phyloP scores from a whole-genome alignment of 2,888 invertebrate species.

The Deroplatys truncata region DNA sequence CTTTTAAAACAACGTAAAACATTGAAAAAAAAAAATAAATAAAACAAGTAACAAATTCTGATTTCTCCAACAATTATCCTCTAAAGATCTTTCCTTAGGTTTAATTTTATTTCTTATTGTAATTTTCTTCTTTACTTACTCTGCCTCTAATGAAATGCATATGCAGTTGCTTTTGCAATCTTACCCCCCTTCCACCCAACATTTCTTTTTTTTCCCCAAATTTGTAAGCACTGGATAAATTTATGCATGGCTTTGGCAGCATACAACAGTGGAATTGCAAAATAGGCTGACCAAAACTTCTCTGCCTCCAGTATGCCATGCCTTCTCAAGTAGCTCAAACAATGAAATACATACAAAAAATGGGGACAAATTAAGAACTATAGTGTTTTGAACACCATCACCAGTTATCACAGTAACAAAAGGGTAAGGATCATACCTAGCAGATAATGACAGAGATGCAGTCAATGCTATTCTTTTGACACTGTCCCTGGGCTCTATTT shows the following conservation, averaged over 20 bases:
- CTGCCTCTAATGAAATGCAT: not conserved
- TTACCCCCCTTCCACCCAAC: not conserved
- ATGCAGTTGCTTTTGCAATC: not conserved
- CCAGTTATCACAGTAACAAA: not conserved
- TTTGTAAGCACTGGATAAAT: not conserved
- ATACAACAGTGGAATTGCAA: not conserved
- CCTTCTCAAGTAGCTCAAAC: not conserved
- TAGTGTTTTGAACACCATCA: not conserved
- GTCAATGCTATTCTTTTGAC: not conserved
- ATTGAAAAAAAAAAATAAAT: not conserved
- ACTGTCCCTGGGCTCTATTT: too few species aligned
- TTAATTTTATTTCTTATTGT: not conserved
- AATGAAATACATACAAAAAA: not conserved
- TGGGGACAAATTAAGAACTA: not conserved
- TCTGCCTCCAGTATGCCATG: not conserved
- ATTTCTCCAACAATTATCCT: not conserved
- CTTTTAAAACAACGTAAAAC: not conserved
- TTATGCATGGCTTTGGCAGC: not conserved
- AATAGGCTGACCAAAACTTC: not conserved
- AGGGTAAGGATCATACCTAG: not conserved
- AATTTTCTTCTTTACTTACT: not conserved
- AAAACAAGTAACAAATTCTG: not conserved
- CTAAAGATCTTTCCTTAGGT: not conserved
- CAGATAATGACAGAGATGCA: not conserved
- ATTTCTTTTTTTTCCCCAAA: too few species aligned